Conservation (phyloP, 2,888 invertebrate species). For the Heliconius ismenius region DNA sequence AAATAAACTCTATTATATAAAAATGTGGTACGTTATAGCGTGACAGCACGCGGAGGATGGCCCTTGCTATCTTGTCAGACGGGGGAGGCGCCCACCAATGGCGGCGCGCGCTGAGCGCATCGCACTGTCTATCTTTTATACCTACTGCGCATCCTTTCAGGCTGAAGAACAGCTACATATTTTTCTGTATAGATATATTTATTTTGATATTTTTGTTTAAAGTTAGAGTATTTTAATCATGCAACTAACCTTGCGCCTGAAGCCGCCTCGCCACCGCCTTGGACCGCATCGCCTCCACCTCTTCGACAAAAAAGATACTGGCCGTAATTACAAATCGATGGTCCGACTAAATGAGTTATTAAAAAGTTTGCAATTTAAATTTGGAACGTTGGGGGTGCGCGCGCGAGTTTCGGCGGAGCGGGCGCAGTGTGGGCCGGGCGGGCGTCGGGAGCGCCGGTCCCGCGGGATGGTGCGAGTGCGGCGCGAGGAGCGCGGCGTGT, state of each 20-base stretch:
- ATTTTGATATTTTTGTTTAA: neutral
- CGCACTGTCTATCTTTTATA: constrained; percentile 70
- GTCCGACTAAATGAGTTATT: constrained; percentile 49
- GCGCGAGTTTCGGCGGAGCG: constrained; percentile 53
- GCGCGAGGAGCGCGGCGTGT: constrained; percentile 70
- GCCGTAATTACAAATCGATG: constrained; percentile 71
- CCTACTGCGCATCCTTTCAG: constrained; percentile 68
- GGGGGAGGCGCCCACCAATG: constrained; percentile 78
- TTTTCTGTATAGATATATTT: neutral
- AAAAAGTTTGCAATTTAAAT: constrained; percentile 60
- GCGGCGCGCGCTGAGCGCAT: constrained; percentile 67
- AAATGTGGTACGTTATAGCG: constrained; percentile 49
- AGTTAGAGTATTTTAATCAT: neutral
- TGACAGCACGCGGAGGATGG: constrained; percentile 65
- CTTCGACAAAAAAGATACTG: constrained; percentile 59
- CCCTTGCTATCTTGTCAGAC: constrained; percentile 80
- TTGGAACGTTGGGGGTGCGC: constrained; percentile 53
- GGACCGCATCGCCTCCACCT: constrained; percentile 83
- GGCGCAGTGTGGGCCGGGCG: constrained; percentile 68
- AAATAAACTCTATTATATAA: constrained; percentile 51
- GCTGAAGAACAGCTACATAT: constrained; percentile 5
- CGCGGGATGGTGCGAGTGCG: constrained; percentile 57
- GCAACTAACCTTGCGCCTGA: constrained; percentile 84
- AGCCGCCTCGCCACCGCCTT: constrained; percentile 87
- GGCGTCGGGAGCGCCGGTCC: constrained; percentile 65